Conservation (phyloP, 2,113 vertebrate species). For the Fulica atra region DNA sequence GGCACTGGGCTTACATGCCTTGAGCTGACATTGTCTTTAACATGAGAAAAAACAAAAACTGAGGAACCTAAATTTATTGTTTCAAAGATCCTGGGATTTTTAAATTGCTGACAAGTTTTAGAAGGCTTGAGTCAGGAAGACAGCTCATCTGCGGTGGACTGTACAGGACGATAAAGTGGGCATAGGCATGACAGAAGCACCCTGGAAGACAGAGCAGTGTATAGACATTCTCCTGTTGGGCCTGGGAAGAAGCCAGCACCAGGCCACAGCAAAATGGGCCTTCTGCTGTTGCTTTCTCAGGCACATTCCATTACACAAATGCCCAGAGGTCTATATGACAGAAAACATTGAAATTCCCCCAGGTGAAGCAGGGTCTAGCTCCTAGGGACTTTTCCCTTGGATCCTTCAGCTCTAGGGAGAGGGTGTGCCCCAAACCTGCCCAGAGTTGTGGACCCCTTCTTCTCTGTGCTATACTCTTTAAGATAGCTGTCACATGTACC, state of each 20-base stretch:
- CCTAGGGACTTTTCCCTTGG: background rate
- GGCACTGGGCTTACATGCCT: rapidly evolving
- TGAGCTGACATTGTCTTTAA: background rate
- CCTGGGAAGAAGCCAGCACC: background rate
- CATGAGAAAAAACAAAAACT: background rate
- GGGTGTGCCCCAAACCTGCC: background rate
- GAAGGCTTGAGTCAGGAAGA: background rate
- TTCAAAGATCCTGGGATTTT: background rate
- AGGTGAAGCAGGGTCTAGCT: background rate
- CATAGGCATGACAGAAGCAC: background rate
- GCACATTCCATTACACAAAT: background rate
- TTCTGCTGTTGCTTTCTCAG: background rate
- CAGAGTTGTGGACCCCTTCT: background rate
- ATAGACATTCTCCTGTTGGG: background rate
- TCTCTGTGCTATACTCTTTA: background rate
- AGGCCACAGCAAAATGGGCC: background rate
- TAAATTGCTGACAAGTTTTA: background rate
- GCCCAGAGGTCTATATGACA: background rate
- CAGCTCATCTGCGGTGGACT: background rate
- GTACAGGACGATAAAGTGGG: background rate
- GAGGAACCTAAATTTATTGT: background rate
- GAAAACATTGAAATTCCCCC: background rate
- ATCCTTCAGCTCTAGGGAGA: background rate
- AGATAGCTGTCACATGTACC: background rate
- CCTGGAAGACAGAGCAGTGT: background rate